Conservation (phyloP, 1,140 invertebrate genomes). For the Sycophaga agraensis region DNA sequence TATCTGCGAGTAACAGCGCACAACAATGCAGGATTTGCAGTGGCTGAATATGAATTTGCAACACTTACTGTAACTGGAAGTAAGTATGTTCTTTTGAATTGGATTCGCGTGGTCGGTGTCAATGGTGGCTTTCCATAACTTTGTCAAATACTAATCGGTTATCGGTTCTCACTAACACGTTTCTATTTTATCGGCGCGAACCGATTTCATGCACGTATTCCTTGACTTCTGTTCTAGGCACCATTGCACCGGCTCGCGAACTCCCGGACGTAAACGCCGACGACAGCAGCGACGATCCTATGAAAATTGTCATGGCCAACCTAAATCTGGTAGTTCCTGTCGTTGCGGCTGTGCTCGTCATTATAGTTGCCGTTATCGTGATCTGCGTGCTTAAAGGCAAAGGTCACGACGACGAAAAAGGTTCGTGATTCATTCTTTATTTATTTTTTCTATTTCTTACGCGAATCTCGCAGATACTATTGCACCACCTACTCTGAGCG, state of each 20-base stretch:
- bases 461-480: slow-evolving; percentile 78
- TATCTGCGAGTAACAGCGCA: slow-evolving; percentile 88
- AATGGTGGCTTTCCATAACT: slow-evolving; percentile 50
- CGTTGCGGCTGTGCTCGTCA: slow-evolving; percentile 84
- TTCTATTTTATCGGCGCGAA: too few relatives aligned
- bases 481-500: slow-evolving; percentile 69
- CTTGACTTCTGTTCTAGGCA: slow-evolving; percentile 74
- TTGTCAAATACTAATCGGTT: not conserved
- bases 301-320: slow-evolving; percentile 82
- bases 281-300: slow-evolving; percentile 70
- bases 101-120: slow-evolving; percentile 48
- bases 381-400: slow-evolving; percentile 85
- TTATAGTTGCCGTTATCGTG: slow-evolving; percentile 88
- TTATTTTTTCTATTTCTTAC: slow-evolving; percentile 13
- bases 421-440: slow-evolving; percentile 55
- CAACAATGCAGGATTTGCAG: slow-evolving; percentile 93
- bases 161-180: too few relatives aligned
- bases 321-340: slow-evolving; percentile 93
- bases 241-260: slow-evolving; percentile 87
- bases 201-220: slow-evolving; percentile 5
- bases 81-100: slow-evolving; percentile 53
- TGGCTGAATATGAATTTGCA: slow-evolving; percentile 92
- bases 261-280: slow-evolving; percentile 69
- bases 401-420: slow-evolving; percentile 76
- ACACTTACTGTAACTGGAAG: slow-evolving; percentile 92